Evolutionary conservation across 2,888 invertebrate species (phyloP).

Genomic region (Diadegma fenestrale): DNA sequence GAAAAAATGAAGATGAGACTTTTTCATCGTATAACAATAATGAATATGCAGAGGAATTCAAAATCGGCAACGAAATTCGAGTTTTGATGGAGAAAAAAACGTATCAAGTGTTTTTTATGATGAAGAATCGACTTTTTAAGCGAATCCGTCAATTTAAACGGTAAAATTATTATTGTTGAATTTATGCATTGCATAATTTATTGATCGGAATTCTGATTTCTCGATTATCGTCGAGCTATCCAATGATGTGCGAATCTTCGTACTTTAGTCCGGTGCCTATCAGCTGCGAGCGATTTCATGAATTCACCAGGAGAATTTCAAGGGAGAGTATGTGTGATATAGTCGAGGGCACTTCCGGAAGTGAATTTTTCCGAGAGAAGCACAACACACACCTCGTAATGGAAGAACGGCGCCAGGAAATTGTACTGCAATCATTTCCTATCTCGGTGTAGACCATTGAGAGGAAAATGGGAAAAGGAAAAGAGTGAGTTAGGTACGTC

Average conservation of each 20-base stretch:
- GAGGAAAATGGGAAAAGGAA: slow-evolving; percentile 59
- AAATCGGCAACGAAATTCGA: background rate
- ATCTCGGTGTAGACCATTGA: slow-evolving; percentile 51
- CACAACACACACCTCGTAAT: slow-evolving; percentile 63
- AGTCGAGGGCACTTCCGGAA: slow-evolving; percentile 50
- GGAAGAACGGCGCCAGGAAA: slow-evolving; percentile 69
- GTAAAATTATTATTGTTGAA: background rate
- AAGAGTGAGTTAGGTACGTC: slow-evolving; percentile 34
- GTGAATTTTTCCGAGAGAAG: slow-evolving; percentile 68
- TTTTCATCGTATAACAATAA: background rate
- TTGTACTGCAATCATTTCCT: slow-evolving; percentile 72
- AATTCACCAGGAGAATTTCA: slow-evolving; percentile 32
- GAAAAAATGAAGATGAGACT: too few species aligned
- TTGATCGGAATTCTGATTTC: background rate
- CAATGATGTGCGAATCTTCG: slow-evolving; percentile 7
- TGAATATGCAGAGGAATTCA: background rate
- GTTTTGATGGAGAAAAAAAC: too few species aligned
- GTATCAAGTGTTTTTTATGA: too few species aligned
- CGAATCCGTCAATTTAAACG: background rate
- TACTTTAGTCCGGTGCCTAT: slow-evolving; percentile 14
- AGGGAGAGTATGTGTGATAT: slow-evolving; percentile 24
- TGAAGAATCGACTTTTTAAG: too few species aligned
- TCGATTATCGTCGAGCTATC: background rate
- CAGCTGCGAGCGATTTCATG: slow-evolving; percentile 19
- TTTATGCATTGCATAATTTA: background rate